phyloP scores from a whole-genome alignment of 2,113 vertebrate species.

The Paracanthobrama guichenoti region DNA sequence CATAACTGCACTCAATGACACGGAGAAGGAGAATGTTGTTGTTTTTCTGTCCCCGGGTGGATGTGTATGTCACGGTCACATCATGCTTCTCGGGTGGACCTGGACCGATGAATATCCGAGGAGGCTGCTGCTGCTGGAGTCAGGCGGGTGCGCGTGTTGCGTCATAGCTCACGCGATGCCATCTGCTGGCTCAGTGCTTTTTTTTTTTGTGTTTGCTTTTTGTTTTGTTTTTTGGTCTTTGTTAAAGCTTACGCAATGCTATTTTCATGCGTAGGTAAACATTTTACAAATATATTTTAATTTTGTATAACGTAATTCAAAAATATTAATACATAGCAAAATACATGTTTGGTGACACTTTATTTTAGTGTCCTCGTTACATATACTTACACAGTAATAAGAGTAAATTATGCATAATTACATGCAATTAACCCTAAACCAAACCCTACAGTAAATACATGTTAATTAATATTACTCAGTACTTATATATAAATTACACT shows the following conservation, averaged over 20 bases:
- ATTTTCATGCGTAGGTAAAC: background rate
- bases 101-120: background rate
- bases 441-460: too few relatives aligned
- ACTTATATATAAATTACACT: too few relatives aligned
- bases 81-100: background rate
- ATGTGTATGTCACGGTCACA: constrained; percentile 29
- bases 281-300: background rate
- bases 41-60: constrained; percentile 31
- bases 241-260: constrained; percentile 1
- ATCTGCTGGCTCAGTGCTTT: constrained; percentile 32
- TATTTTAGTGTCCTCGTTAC: too few relatives aligned
- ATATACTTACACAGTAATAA: too few relatives aligned
- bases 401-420: too few relatives aligned
- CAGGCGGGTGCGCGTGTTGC: constrained; percentile 26
- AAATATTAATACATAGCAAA: background rate
- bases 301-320: background rate
- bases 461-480: too few relatives aligned
- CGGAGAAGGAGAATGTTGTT: background rate
- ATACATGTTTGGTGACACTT: background rate
- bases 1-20: constrained; percentile 56
- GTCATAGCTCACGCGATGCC: constrained; percentile 33
- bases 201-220: background rate
- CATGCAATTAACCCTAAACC: too few relatives aligned
- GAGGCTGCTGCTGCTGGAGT: background rate
- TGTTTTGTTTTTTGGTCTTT: background rate